These are phyloP conservation scores for Cheilosia urbana DNA, from an alignment of 2,888 invertebrate species.

Conservation along the genomic window DNA sequence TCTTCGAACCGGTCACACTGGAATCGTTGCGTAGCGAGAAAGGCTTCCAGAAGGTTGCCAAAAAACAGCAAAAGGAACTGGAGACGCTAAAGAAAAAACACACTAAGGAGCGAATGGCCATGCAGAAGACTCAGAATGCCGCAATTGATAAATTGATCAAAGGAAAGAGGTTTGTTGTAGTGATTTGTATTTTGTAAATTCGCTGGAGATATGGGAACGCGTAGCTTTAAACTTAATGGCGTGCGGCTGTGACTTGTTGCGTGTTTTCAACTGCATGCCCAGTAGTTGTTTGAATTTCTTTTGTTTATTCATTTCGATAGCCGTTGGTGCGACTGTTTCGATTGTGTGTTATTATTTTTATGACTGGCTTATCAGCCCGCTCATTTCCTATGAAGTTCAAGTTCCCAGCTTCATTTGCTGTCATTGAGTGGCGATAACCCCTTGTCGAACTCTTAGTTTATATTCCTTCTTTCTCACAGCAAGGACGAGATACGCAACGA, in stretches of 20 bases:
- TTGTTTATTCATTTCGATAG: no score
- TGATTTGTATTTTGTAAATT: background rate
- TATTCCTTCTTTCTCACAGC: slow-evolving; percentile 84
- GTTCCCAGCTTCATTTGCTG: no score
- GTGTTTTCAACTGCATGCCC: no score
- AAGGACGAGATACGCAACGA: slow-evolving; percentile 92
- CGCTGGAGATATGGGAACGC: background rate
- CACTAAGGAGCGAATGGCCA: slow-evolving; percentile 93
- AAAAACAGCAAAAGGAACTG: slow-evolving; percentile 98
- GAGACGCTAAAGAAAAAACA: slow-evolving; percentile 96
- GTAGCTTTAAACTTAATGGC: no score
- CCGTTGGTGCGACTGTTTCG: no score
- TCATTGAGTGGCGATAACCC: no score
- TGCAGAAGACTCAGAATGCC: slow-evolving; percentile 96
- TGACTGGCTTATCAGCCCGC: no score
- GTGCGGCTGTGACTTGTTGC: no score
- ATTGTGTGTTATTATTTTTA: no score
- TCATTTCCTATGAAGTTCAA: no score
- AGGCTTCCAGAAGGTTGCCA: slow-evolving; percentile 94
- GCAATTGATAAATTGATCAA: slow-evolving; percentile 97
- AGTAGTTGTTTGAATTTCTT: no score
- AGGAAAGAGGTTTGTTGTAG: slow-evolving; percentile 91
- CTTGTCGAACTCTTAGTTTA: no score
- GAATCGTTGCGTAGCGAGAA: slow-evolving; percentile 95
- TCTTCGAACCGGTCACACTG: slow-evolving; percentile 95